Percentiles rank a stretch among this genome's conserved stretches.
phyloP scores from a whole-genome alignment of 2,113 vertebrate species.

The Lethenteron camtschaticum region DNA sequence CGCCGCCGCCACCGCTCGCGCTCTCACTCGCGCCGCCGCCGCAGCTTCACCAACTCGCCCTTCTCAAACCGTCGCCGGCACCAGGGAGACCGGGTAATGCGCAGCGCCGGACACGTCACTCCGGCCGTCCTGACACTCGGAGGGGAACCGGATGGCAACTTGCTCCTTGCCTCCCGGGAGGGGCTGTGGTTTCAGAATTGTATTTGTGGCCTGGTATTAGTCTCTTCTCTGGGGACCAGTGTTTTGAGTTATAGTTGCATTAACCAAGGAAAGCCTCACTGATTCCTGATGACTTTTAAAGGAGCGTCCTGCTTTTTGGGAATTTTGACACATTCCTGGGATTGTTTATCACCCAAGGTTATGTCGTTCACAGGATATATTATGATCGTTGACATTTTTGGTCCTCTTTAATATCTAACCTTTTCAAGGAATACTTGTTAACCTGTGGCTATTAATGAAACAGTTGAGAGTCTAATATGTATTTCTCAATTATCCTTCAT shows the following conservation, averaged over 20 bases:
- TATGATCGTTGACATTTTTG: not conserved
- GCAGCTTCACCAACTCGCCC: slow-evolving; percentile 58
- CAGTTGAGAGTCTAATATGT: not conserved
- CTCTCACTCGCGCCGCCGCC: slow-evolving; percentile 41
- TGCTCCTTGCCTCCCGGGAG: not conserved
- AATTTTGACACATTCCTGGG: not conserved
- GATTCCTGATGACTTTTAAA: not conserved
- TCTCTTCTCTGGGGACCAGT: slow-evolving; percentile 7
- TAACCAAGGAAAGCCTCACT: not conserved
- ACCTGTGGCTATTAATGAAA: not conserved
- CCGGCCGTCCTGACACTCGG: not conserved
- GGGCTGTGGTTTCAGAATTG: not conserved
- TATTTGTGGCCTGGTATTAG: slow-evolving; percentile 10
- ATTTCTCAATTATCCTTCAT: not conserved
- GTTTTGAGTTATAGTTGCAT: not conserved
- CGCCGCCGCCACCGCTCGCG: slow-evolving; percentile 39
- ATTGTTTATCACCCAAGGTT: not conserved
- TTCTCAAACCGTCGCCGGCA: slow-evolving; percentile 55
- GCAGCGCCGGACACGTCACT: slow-evolving; percentile 12
- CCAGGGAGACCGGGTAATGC: slow-evolving; percentile 57
- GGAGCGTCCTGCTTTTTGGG: not conserved
- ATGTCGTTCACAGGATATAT: not conserved
- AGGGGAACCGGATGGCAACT: not conserved
- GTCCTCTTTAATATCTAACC: not conserved
- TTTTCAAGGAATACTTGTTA: not conserved